Evolutionary conservation across 2,797 vertebrate species (phyloP).

Genomic region (Cyprinodon diabolis): DNA sequence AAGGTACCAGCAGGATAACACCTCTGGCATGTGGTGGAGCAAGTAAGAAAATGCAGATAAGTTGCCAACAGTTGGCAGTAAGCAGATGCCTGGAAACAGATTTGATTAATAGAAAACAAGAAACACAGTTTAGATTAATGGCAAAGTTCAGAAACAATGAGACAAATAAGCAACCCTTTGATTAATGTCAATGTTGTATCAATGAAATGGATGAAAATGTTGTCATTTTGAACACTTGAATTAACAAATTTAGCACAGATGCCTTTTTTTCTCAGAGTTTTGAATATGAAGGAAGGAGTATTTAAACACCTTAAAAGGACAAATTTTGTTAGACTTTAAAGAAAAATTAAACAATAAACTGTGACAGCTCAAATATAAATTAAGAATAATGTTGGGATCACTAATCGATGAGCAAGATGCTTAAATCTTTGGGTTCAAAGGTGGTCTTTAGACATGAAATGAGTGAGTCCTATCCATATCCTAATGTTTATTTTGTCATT

Average conservation of each 20-base stretch:
- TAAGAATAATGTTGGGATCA: neutral
- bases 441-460: too few relatives aligned
- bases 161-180: neutral
- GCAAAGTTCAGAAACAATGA: too few relatives aligned
- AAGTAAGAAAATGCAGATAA: neutral
- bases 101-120: neutral
- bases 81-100: conserved; percentile 1
- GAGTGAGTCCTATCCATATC: neutral
- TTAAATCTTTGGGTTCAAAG: neutral
- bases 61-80: neutral
- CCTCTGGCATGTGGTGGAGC: neutral
- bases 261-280: neutral
- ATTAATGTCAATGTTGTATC: neutral
- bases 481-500: neutral
- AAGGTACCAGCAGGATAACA: neutral
- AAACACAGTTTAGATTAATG: neutral
- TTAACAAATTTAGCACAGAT: neutral
- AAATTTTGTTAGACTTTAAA: neutral
- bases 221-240: neutral
- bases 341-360: neutral
- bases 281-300: too few relatives aligned
- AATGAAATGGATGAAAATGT: neutral
- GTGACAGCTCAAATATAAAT: neutral
- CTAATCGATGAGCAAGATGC: neutral
- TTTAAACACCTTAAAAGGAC: neutral